A percentile compares a stretch with the other conserved stretches of the same genome.
Evolutionary conservation across 1,140 invertebrate genomes (phyloP).

Genomic region (Megalopta genalis): DNA sequence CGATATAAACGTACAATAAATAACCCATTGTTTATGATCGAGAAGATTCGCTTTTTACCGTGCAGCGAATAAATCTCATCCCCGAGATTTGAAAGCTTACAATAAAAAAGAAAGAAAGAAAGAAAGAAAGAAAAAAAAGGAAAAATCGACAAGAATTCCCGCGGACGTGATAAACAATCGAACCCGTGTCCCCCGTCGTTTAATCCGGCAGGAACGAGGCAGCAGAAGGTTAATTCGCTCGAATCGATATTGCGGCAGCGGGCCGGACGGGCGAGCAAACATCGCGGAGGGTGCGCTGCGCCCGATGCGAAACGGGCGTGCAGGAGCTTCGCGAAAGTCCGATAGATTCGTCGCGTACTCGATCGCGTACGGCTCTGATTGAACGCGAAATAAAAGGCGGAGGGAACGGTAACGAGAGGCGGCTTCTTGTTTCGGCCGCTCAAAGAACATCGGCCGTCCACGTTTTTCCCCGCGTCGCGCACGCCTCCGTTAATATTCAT

Average conservation of each 20-base stretch:
- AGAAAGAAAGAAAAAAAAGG: no score
- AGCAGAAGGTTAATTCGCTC: not conserved
- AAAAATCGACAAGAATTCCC: no score
- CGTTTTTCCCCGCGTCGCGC: not conserved
- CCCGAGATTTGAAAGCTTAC: no score
- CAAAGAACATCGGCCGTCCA: not conserved
- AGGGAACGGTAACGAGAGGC: not conserved
- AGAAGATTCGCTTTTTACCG: no score
- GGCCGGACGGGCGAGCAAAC: not conserved
- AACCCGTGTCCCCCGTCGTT: no score
- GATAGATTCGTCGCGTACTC: not conserved
- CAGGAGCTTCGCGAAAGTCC: not conserved
- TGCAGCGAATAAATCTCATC: no score
- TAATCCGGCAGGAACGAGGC: no score
- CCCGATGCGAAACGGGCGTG: not conserved
- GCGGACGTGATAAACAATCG: no score
- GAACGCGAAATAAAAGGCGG: not conserved
- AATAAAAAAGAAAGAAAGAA: no score
- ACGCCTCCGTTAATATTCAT: conserved; percentile 23
- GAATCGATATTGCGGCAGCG: not conserved
- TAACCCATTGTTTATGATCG: no score
- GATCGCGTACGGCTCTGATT: not conserved
- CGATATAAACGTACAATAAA: no score
- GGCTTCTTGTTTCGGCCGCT: not conserved
- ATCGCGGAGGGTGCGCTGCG: not conserved